Percentiles rank a stretch among this genome's conserved stretches.
Evolutionary conservation across 1,140 invertebrate species (phyloP).

Genomic region (Drosophila lacertosa): DNA sequence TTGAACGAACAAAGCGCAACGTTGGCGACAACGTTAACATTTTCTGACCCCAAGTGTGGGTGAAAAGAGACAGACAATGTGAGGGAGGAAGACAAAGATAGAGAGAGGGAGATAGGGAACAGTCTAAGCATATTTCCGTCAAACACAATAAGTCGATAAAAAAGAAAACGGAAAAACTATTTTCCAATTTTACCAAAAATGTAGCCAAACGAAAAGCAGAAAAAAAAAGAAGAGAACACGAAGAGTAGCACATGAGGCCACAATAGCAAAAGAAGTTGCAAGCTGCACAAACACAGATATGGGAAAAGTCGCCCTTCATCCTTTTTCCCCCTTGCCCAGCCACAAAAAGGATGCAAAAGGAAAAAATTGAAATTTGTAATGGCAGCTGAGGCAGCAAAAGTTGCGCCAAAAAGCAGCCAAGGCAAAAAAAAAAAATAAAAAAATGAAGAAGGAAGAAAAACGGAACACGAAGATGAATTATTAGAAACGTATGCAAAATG

Average conservation of each 20-base stretch:
- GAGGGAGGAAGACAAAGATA: neutral
- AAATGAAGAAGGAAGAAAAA: too few species aligned
- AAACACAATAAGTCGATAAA: conserved; percentile 76
- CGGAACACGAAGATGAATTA: conserved; percentile 68
- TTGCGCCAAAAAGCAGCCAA: conserved; percentile 54
- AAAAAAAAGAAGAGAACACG: neutral
- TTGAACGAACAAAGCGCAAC: conserved; percentile 19
- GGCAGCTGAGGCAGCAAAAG: conserved; percentile 74
- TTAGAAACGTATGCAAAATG: conserved; percentile 76
- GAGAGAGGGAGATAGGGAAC: conserved; percentile 3
- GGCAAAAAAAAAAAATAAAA: conserved; percentile 29
- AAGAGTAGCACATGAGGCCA: conserved; percentile 21
- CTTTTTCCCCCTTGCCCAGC: neutral
- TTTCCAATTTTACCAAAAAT: conserved; percentile 67
- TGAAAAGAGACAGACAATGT: conserved; percentile 9
- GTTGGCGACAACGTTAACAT: conserved; percentile 10
- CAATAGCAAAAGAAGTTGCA: conserved; percentile 37
- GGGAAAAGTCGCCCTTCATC: neutral
- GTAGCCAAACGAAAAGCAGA: conserved; percentile 19
- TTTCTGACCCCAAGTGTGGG: conserved; percentile 10
- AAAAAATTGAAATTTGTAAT: conserved; percentile 62
- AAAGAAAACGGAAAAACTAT: conserved; percentile 56
- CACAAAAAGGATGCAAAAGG: conserved; percentile 13
- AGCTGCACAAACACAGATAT: conserved; percentile 74
- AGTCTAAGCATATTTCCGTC: conserved; percentile 66